Evolutionary conservation across 2,113 vertebrate species (phyloP).

Genomic region (Picathartes gymnocephalus): DNA sequence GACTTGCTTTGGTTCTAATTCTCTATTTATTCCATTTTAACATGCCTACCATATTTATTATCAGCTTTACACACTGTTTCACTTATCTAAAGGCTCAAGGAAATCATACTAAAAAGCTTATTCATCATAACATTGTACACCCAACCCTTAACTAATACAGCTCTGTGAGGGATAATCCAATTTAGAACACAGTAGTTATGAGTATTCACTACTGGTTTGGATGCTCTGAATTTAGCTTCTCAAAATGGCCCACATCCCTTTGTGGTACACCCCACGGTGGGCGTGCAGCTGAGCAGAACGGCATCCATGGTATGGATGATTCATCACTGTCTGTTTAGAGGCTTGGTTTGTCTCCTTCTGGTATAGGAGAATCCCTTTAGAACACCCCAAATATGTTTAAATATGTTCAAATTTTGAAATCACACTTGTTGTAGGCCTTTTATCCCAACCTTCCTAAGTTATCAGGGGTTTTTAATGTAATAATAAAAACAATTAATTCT

Average conservation of each 20-base stretch:
- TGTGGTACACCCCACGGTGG: not conserved
- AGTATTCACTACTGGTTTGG: not conserved
- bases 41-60: not conserved
- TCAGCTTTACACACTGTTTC: not conserved
- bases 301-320: accelerated
- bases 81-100: not conserved
- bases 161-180: not conserved
- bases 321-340: not conserved
- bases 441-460: not conserved
- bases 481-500: not conserved
- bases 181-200: not conserved
- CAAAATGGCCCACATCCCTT: not conserved
- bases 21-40: not conserved
- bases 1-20: not conserved
- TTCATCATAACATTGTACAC: not conserved
- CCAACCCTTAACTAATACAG: not conserved
- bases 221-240: not conserved
- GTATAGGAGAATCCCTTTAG: not conserved
- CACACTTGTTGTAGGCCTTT: not conserved
- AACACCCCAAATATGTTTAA: not conserved
- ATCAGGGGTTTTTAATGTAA: not conserved
- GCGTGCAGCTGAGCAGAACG: not conserved
- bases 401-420: not conserved
- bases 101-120: not conserved
- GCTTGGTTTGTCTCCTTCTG: not conserved